Evolutionary conservation across 2,888 invertebrate genomes (phyloP).

Genomic region (Physocephala rufipes): DNA sequence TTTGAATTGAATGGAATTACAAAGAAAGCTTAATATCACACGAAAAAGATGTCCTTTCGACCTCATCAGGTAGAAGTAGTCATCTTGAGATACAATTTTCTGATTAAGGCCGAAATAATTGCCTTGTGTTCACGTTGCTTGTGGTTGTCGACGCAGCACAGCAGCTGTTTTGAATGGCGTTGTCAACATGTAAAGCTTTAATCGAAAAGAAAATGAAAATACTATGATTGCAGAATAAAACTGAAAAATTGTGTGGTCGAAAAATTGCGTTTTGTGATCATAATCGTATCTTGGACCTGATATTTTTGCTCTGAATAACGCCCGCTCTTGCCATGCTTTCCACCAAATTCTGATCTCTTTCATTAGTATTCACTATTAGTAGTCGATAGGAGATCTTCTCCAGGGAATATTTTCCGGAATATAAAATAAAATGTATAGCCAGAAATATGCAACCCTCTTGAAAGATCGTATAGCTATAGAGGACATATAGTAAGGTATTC

Average conservation of each 20-base stretch:
- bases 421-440: too few relatives aligned
- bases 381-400: too few relatives aligned
- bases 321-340: too few relatives aligned
- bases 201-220: not conserved
- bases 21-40: conserved; percentile 27
- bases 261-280: not conserved
- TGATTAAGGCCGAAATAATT: conserved; percentile 19
- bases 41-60: conserved; percentile 13
- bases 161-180: not conserved
- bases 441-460: too few relatives aligned
- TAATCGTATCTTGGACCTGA: not conserved
- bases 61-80: conserved; percentile 30
- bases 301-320: not conserved
- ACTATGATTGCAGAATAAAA: too few relatives aligned
- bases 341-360: too few relatives aligned
- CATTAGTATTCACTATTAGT: too few relatives aligned
- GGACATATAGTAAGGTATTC: too few relatives aligned
- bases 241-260: too few relatives aligned
- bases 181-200: not conserved
- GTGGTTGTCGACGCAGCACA: conserved; percentile 3
- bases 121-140: too few relatives aligned
- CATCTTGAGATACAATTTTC: conserved; percentile 35
- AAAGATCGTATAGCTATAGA: too few relatives aligned
- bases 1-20: conserved; percentile 24
- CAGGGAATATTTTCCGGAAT: too few relatives aligned